Base-by-base conservation (phyloP, 2,113 vertebrate genomes). In the Loxodonta africana region DNA sequence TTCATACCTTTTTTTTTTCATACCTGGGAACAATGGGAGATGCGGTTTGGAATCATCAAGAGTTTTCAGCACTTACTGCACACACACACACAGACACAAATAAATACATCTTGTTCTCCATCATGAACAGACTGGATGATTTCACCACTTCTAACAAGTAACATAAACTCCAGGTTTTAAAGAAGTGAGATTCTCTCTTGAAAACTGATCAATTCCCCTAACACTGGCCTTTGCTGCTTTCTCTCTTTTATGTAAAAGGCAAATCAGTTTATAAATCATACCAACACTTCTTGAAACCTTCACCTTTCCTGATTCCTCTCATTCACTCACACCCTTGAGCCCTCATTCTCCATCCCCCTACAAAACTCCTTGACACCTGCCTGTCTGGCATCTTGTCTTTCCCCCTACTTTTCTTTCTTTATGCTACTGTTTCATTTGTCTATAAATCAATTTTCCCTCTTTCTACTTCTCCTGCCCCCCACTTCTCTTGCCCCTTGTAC, bases 211-310 rank as follows among this genome's bases (percentile, higher is more conserved):
- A 3, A 12, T 57, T 57, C 53, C 12, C 15, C 53, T 57, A 57
- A 57, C 53, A 57, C 53, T 57, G 12, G 53, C 53, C 53, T 57
- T 57, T 69, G 28, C 53, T 48, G 30, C 2, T 20, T 80, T 51
- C 37, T 81, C 65, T 77, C n/a, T 88, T 85, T 78, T 57, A n/a
- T 84, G 26, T 23, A 63, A 84, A 93, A 95, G 18, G 81, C 37
- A 73, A 74, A 76, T 9, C 74, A 76, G 15, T 90, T 86, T 65
- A 62, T 78, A 33, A 90, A 83, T 12, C 25, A 90, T 17, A 63
- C 20, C 21, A 77, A 57, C 2, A 14, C 4, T 73, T 41, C 30
- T 5, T 69, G 44, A 77, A 41, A 25, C 44, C 26, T 85, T 69
- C 14, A 6, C 14, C 69, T 51, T 80, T 82, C 41, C 30, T 26